A percentile compares a stretch with the other conserved stretches of the same genome.
These are phyloP conservation scores for Dysmachus trigonus DNA, from an alignment of 2,888 invertebrate species.

Conservation along the genomic window DNA sequence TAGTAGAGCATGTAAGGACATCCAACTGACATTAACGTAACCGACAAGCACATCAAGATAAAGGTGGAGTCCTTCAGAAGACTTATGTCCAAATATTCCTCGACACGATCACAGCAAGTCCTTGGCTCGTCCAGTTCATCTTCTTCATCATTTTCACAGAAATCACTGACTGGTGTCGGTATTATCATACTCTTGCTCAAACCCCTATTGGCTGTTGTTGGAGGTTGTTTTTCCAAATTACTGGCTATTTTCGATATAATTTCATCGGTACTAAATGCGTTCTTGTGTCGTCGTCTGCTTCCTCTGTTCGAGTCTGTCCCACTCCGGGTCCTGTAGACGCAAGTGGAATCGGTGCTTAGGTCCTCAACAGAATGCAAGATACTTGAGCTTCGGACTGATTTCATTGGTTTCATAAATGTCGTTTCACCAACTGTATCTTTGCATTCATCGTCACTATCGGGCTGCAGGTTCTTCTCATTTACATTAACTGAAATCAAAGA, in stretches of 20 bases:
- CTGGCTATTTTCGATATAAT: constrained; percentile 60
- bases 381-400: constrained; percentile 76
- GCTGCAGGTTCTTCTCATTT: constrained; percentile 52
- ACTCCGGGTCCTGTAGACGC: constrained; percentile 71
- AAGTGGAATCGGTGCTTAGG: constrained; percentile 78
- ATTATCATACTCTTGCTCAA: constrained; percentile 65
- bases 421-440: constrained; percentile 69
- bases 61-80: constrained; percentile 75
- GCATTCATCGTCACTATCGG: constrained; percentile 67
- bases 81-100: constrained; percentile 73
- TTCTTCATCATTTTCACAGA: constrained; percentile 58
- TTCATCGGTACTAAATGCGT: constrained; percentile 62
- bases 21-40: constrained; percentile 79
- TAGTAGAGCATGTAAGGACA: constrained; percentile 81
- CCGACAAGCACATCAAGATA: constrained; percentile 76
- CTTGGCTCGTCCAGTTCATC: constrained; percentile 59
- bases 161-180: constrained; percentile 63
- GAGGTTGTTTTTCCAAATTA: constrained; percentile 61
- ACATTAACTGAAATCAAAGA: constrained; percentile 51
- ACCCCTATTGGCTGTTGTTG: constrained; percentile 60
- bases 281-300: constrained; percentile 60
- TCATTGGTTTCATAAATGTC: constrained; percentile 67
- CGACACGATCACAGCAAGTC: constrained; percentile 61
- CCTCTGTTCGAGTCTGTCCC: constrained; percentile 63
- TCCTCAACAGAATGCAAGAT: constrained; percentile 79